Conservation (phyloP, 1,140 invertebrate genomes). For the Lepidurus couesii region DNA sequence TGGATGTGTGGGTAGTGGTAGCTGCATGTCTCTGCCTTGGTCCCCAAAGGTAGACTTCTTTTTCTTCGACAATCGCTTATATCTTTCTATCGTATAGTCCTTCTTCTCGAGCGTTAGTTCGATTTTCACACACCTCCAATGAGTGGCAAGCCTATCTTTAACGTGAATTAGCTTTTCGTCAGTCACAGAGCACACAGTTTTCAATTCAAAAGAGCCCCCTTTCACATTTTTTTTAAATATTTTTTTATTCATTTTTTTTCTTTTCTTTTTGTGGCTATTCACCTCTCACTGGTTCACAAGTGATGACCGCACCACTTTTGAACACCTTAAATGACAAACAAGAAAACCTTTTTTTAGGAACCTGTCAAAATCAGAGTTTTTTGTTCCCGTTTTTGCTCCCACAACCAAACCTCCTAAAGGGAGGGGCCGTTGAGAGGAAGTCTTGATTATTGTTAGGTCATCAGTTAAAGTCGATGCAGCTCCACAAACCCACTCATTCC, state of each 20-base stretch:
- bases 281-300: slow-evolving; percentile 10
- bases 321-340: neutral
- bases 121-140: neutral
- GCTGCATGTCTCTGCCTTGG: slow-evolving; percentile 33
- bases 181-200: slow-evolving; percentile 13
- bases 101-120: neutral
- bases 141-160: slow-evolving; percentile 1
- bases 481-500: slow-evolving; percentile 19
- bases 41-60: slow-evolving; percentile 22
- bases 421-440: slow-evolving; percentile 1
- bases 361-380: neutral
- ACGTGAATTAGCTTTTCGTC: slow-evolving; percentile 1
- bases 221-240: neutral
- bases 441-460: neutral
- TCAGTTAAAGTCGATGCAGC: slow-evolving; percentile 6
- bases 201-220: neutral
- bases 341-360: neutral
- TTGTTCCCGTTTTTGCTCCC: neutral
- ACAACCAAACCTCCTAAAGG: slow-evolving; percentile 20
- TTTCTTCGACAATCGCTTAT: slow-evolving; percentile 22
- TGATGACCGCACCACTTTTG: neutral
- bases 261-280: neutral
- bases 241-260: neutral
- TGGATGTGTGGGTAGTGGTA: slow-evolving; percentile 31
- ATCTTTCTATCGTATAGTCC: slow-evolving; percentile 5